phyloP scores from a whole-genome alignment of 2,113 vertebrate genomes.

The Xyliphius kryptos region DNA sequence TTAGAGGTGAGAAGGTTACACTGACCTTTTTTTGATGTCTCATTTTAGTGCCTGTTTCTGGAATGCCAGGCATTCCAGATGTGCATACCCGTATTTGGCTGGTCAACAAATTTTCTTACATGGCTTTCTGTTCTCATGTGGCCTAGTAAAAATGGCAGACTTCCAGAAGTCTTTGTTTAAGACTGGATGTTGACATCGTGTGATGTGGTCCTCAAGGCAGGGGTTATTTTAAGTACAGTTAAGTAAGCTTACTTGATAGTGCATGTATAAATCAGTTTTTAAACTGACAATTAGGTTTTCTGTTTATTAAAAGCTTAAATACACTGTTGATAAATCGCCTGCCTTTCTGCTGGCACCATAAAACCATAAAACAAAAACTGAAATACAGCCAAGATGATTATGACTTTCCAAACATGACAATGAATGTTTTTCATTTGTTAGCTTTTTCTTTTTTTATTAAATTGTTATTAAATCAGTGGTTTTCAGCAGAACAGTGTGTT shows the following conservation, averaged over 20 bases:
- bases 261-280: conserved; percentile 47
- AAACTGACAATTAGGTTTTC: conserved; percentile 31
- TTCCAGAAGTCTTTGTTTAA: conserved; percentile 31
- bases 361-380: conserved; percentile 22
- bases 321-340: conserved; percentile 35
- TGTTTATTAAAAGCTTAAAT: conserved; percentile 27
- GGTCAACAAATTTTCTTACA: conserved; percentile 38
- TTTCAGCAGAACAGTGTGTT: too few relatives aligned
- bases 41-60: conserved; percentile 15
- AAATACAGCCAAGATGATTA: neutral
- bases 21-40: conserved; percentile 3
- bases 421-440: neutral
- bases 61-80: conserved; percentile 4
- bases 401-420: neutral
- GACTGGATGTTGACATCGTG: conserved; percentile 30
- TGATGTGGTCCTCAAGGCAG: conserved; percentile 47
- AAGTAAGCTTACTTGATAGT: conserved; percentile 53
- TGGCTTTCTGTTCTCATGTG: conserved; percentile 41
- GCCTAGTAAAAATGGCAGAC: conserved; percentile 50
- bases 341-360: conserved; percentile 13
- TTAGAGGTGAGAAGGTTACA: conserved; percentile 1
- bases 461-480: too few relatives aligned
- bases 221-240: conserved; percentile 58
- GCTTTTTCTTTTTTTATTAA: neutral
- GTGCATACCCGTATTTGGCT: conserved; percentile 23